Evolutionary conservation across 2,888 invertebrate species (phyloP).

Genomic region (Ormyrus pomaceus): DNA sequence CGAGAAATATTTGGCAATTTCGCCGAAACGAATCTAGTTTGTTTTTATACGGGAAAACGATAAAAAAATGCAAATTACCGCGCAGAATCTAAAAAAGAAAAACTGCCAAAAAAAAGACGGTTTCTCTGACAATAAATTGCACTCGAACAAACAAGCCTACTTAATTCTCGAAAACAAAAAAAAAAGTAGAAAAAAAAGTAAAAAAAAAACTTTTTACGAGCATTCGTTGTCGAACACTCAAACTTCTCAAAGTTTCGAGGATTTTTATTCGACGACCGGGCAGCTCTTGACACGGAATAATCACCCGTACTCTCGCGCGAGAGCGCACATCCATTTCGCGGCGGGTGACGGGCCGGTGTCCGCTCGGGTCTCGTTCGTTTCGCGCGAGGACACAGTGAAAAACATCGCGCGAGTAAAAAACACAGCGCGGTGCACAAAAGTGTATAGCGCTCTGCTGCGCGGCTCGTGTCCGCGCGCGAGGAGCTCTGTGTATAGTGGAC

Average conservation of each 20-base stretch:
- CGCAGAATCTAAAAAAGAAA: no score
- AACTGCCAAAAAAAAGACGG: background rate
- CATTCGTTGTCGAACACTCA: background rate
- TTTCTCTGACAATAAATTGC: background rate
- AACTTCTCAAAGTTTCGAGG: background rate
- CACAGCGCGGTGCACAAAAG: background rate
- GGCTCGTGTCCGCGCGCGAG: background rate
- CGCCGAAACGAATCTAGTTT: no score
- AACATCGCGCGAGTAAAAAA: background rate
- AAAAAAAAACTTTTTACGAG: background rate
- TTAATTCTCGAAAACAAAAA: background rate
- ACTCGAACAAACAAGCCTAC: background rate
- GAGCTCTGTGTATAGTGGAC: slow-evolving; percentile 61
- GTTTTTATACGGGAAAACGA: no score
- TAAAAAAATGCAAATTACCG: no score
- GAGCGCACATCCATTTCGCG: background rate
- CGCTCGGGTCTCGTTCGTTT: background rate
- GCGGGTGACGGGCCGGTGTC: background rate
- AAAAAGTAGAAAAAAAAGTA: no score
- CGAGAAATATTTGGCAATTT: no score
- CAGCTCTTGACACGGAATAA: background rate
- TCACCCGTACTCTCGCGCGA: background rate
- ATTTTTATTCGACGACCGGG: background rate
- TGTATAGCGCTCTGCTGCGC: background rate
- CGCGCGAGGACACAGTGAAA: background rate